These are phyloP conservation scores for Cottus gobio DNA, from an alignment of 2,113 vertebrate species.

Conservation along the genomic window DNA sequence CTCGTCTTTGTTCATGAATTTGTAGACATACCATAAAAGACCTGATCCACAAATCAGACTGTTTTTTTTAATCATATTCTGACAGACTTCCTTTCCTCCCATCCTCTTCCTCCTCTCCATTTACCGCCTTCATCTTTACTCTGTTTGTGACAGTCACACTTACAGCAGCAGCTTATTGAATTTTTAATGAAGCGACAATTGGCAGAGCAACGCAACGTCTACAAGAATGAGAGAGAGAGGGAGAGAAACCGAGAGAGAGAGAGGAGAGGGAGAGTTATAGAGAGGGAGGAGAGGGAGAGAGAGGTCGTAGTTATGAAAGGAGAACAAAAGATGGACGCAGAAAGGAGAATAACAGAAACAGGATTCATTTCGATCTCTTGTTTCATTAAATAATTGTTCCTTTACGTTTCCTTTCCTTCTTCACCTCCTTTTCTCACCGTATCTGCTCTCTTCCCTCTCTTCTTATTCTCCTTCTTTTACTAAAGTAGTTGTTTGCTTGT, in stretches of 20 bases:
- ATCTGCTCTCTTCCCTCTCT: background rate
- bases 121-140: background rate
- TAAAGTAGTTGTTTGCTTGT: too few relatives aligned
- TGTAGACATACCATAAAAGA: background rate
- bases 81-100: background rate
- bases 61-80: background rate
- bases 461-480: too few relatives aligned
- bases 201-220: conserved; percentile 10
- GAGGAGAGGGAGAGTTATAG: background rate
- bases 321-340: background rate
- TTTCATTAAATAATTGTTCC: background rate
- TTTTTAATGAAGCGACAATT: conserved; percentile 70
- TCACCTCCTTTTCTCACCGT: background rate
- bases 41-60: background rate
- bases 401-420: background rate
- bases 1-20: too few relatives aligned
- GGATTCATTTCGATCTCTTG: background rate
- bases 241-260: background rate
- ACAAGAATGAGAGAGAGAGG: background rate
- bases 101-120: background rate
- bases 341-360: too few relatives aligned
- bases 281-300: background rate
- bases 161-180: conserved; percentile 46
- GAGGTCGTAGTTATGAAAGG: conserved; percentile 37
- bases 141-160: conserved; percentile 26